Evolutionary conservation across 1,140 invertebrate genomes (phyloP), one percentile per base, ranked within the genome.

Genomic region (Cydia splendana): DNA sequence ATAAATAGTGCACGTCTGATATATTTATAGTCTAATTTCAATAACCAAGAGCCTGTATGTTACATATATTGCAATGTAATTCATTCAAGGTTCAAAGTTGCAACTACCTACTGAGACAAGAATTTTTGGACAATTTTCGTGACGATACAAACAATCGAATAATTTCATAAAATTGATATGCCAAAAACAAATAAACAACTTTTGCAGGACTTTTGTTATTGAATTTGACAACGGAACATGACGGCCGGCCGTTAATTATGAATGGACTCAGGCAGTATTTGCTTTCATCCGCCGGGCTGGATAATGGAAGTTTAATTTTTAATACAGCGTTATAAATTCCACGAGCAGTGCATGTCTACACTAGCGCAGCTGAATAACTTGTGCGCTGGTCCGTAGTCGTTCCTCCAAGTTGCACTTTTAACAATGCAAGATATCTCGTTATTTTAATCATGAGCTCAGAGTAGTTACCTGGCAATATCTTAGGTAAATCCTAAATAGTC

Each of bases 291-390:
- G 13, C 20, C 24, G 28, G 12, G 30, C 65, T 69, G 12, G 65
- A 69, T 15, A 69, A 69, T 69, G 24, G 65, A 69, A 69, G 15
- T 69, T 69, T 69, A 69, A 69, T 69, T 6, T 69, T 69, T 69
- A 69, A 69, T 69, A 38, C 13, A 15, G 15, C 30, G 28, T 69
- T 69, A 69, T 38, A 69, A 69, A 34, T 69, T 69, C 24, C n/a
- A 69, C 65, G 28, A 38, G 28, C 65, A 15, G 65, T 34, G n/a
- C n/a, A n/a, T n/a, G 65, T 69, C 65, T 69, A 69, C 65, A 38
- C 65, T 69, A 62, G 57, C 20, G 20, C 10, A 62, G 57, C 57
- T 65, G 24, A 24, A 24, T 65, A 30, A 65, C 20, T 65, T 65
- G 65, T 30, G 24, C 12, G 65, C n/a, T 30, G 5, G 65, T 65